Base-by-base conservation (phyloP, 2,888 invertebrate genomes). In the Orthosia gothica region DNA sequence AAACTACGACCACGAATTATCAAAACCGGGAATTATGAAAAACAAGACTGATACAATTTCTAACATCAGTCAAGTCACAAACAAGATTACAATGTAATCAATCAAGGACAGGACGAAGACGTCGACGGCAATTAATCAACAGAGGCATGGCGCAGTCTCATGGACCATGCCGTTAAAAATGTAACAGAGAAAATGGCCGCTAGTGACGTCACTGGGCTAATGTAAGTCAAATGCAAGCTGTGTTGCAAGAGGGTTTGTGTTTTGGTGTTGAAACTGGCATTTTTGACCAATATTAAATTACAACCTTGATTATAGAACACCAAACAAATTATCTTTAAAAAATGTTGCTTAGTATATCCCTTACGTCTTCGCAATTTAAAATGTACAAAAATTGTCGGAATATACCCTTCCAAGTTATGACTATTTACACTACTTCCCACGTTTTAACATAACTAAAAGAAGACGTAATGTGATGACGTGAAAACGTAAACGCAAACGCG, bases 71-170 rank as follows among this genome's bases (percentile, higher is more conserved):
- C 95, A 94, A 94, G 94, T 95, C 94, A 93, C 93, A 95, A 95
- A 95, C 94, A 95, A 94, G 94, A 95, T 95, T 94, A 95, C 94
- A 94, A 91, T 92, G 94, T 93, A 93, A 96, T 96, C 95, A 95
- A 96, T 96, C 96, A 95, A 92, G 87, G 87, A 55, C 55, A 82
- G 89, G 88, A 89, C 89, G 88, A 91, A 91, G 90, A 91, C 90
- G 92, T 91, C 89, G 88, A 74, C 87, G 86, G 91, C 93, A 94
- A 95, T 95, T 95, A 95, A 95, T 96, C 95, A 95, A 94, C 90
- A 84, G 90, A 88, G 90, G 91, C 89, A 88, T 84, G 84, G 86
- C 85, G 89, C 86, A 86, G 89, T 86, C 85, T 87, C 85, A 62
- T 74, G 76, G 85, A 76, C 82, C 80, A 64, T 59, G 70, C 66